phyloP scores from a whole-genome alignment of 2,113 vertebrate species.

The Oreochromis tanganicae region DNA sequence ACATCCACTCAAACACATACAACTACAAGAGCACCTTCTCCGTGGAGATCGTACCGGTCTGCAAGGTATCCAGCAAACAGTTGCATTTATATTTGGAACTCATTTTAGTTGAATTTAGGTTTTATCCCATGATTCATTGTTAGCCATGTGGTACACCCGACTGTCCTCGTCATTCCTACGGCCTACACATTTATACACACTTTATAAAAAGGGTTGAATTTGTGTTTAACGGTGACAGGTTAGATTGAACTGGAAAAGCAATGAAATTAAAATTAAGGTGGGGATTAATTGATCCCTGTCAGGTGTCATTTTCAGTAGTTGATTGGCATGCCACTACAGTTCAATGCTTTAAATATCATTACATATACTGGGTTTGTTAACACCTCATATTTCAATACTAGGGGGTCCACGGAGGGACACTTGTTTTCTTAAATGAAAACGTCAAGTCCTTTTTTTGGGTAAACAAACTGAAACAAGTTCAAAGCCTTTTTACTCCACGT shows the following conservation, averaged over 20 bases:
- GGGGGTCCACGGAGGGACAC: not conserved
- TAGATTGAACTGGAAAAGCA: not conserved
- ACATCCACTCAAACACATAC: constrained; percentile 90
- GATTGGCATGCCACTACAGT: not conserved
- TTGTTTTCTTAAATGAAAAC: not conserved
- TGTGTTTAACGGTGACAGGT: not conserved
- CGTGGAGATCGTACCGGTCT: constrained; percentile 93
- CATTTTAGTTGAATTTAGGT: not conserved
- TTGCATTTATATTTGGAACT: not conserved
- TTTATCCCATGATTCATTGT: not conserved
- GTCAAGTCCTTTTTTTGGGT: not conserved
- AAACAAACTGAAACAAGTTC: not conserved
- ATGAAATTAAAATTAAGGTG: not conserved
- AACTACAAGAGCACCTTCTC: constrained; percentile 99
- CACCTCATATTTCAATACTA: not conserved
- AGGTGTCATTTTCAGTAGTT: not conserved
- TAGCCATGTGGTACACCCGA: not conserved
- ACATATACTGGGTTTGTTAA: not conserved
- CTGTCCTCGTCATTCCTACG: not conserved
- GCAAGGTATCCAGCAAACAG: constrained; percentile 78
- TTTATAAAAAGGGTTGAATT: not conserved
- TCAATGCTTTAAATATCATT: not conserved
- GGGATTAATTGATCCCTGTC: not conserved
- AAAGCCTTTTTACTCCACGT: not conserved
- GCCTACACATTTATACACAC: not conserved